Percentiles rank a stretch among this genome's conserved stretches.
These are phyloP conservation scores for Limnephilus lunatus DNA, from an alignment of 2,888 invertebrate genomes.

Conservation along the genomic window DNA sequence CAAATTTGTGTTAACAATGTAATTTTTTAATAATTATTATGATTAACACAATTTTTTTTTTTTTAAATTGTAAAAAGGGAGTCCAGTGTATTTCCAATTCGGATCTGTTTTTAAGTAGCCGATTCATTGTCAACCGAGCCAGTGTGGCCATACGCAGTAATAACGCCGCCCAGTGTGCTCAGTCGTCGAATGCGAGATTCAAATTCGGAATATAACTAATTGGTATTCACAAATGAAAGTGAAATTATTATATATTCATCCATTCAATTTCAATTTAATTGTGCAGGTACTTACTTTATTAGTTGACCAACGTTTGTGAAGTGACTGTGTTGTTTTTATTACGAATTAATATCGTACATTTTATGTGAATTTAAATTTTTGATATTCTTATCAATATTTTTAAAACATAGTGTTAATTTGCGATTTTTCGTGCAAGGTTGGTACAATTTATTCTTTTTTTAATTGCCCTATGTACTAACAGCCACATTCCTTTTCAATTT, in stretches of 20 bases:
- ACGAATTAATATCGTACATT: background rate
- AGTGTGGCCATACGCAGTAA: background rate
- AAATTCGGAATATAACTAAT: constrained; percentile 17
- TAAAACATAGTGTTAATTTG: background rate
- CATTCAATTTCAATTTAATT: constrained; percentile 7
- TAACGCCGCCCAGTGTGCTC: background rate
- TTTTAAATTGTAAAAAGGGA: no score
- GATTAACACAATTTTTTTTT: no score
- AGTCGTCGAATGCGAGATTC: constrained; percentile 4
- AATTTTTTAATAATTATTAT: no score
- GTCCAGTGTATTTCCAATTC: background rate
- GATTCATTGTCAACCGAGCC: background rate
- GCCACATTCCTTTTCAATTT: background rate
- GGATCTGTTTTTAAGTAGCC: background rate
- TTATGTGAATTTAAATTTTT: background rate
- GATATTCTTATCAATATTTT: background rate
- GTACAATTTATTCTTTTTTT: background rate
- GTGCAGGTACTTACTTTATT: background rate
- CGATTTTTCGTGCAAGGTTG: background rate
- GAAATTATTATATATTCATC: background rate
- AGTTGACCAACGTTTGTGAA: background rate
- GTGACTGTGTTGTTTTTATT: background rate
- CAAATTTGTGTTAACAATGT: no score
- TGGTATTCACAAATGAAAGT: constrained; percentile 3
- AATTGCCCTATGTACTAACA: background rate